Conservation (phyloP, 2,797 vertebrate species). For the Nyctalus aviator region DNA sequence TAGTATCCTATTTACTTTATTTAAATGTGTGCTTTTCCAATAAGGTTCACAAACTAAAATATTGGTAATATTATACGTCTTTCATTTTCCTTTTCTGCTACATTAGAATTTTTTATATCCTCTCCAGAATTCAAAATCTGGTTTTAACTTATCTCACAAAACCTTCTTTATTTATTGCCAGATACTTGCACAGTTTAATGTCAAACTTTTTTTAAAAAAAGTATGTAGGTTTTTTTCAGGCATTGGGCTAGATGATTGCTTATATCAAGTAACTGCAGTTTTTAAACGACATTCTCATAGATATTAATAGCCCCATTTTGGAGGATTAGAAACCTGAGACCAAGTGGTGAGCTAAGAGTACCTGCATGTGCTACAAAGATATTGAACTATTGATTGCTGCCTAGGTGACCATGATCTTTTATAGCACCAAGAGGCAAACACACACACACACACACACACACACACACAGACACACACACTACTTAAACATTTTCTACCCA, state of each 20-base stretch:
- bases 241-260: not conserved
- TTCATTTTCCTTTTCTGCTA: not conserved
- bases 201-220: not conserved
- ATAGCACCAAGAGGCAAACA: not conserved
- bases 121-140: slow-evolving; percentile 12
- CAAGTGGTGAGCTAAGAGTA: not conserved
- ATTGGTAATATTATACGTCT: not conserved
- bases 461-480: not conserved
- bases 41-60: not conserved
- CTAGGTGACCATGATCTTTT: not conserved
- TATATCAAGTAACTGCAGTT: not conserved
- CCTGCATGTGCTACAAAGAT: not conserved
- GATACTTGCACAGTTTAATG: not conserved
- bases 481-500: not conserved
- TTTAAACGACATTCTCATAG: not conserved
- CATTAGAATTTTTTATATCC: not conserved
- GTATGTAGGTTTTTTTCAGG: not conserved
- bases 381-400: not conserved
- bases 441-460: not conserved
- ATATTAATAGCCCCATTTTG: not conserved
- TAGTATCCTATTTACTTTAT: not conserved
- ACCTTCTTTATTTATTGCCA: not conserved
- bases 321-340: not conserved
- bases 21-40: not conserved
- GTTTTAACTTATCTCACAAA: not conserved